phyloP scores from a whole-genome alignment of 2,113 vertebrate species.

The Potamarius usumacintae region DNA sequence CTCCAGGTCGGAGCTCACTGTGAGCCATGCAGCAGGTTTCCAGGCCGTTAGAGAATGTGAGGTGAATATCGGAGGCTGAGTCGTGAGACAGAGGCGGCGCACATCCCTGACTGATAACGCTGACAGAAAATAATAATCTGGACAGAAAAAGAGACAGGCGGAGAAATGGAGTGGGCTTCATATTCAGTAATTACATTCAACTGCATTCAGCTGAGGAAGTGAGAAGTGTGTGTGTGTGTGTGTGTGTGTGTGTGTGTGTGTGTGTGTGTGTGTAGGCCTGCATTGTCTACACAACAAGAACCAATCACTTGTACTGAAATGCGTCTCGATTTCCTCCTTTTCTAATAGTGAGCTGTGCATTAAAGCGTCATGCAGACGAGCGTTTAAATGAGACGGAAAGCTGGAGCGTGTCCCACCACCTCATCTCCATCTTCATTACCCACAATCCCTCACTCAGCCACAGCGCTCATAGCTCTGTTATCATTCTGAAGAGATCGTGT shows the following conservation, averaged over 20 bases:
- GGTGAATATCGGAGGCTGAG: conserved; percentile 59
- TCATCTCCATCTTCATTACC: conserved; percentile 70
- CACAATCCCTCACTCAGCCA: conserved; percentile 45
- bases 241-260: conserved; percentile 57
- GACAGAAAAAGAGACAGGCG: conserved; percentile 57
- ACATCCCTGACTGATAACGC: conserved; percentile 74
- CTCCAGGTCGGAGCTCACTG: background rate
- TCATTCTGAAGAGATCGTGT: conserved; percentile 23
- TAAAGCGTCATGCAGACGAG: conserved; percentile 75
- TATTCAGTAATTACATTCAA: conserved; percentile 77
- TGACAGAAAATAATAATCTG: conserved; percentile 75
- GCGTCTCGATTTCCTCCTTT: conserved; percentile 78
- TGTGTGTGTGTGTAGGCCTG: conserved; percentile 61
- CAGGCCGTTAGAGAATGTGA: conserved; percentile 42
- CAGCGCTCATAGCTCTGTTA: conserved; percentile 42
- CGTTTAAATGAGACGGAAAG: conserved; percentile 73
- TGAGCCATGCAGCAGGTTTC: background rate
- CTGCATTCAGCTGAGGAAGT: conserved; percentile 69
- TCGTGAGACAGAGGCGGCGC: conserved; percentile 63
- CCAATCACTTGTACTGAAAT: conserved; percentile 86
- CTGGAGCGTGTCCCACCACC: conserved; percentile 69
- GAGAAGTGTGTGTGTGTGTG: conserved; percentile 61
- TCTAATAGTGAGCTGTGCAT: conserved; percentile 76
- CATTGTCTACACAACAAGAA: conserved; percentile 79
- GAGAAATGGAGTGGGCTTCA: conserved; percentile 69